Evolutionary conservation across 1,140 invertebrate species (phyloP), one percentile per base, ranked within the genome.

Genomic region (Amyelois transitella): DNA sequence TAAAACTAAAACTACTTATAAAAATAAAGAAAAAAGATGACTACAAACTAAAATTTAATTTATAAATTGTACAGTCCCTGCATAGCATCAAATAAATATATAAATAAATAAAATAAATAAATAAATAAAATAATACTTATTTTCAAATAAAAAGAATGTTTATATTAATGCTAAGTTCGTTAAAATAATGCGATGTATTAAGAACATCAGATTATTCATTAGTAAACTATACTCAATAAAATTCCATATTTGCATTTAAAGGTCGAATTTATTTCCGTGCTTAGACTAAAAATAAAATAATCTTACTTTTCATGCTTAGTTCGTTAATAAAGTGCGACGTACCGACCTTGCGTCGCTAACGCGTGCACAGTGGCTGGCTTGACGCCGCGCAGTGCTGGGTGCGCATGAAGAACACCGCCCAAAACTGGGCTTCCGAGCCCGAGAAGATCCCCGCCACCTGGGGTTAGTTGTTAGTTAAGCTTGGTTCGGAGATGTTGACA

Each of bases 301-400:
- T 3, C 25, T 45, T 19, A 45, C 19, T 45, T 45, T n/a, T 19
- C 43, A 45, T 45, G 43, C 43, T 45, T 45, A 45, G 19, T 45
- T 45, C 18, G 43, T 59, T 19, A 48, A 64, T 63, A 60, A 65
- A 71, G 58, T 61, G 52, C 55, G 78, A 86, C 84, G 81, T 87
- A 87, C 84, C 89, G 80, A 91, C 90, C 86, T 91, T 90, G 85
- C 81, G 81, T 77, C 38, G 88, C 82, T 21, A 88, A 69, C 20
- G 86, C 81, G 62, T 88, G 86, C 18, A 88, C 79, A 2, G 86
- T 69, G 2, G 82, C 86, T 12, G 89, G 86, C 71, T 91, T 90
- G 10, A 91, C 86, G 21, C 90, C 90, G 25, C 91, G 81, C 50
- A 91, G 72, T 0, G 91, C 91, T 0, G 90, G 91, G 72, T 91